A percentile compares a stretch with the other conserved stretches of the same genome.
These are phyloP conservation scores for Lagenorhynchus albirostris DNA, from an alignment of 2,113 vertebrate species.

Conservation along the genomic window DNA sequence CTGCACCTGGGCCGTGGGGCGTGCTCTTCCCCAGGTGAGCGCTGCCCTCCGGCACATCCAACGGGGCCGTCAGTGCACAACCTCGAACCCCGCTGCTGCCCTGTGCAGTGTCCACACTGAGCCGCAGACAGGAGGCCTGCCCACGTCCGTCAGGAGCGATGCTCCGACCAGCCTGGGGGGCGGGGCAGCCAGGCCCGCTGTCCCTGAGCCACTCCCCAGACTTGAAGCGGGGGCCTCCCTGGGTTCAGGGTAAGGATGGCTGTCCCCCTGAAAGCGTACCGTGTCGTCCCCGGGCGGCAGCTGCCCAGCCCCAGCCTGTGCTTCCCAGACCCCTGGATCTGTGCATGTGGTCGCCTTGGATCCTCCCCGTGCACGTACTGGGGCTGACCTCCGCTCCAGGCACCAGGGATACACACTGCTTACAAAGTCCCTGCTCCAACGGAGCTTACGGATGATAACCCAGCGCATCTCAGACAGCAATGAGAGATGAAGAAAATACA, in stretches of 20 bases:
- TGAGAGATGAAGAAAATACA: rapidly evolving
- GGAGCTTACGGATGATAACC: rapidly evolving
- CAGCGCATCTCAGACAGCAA: too few relatives aligned
- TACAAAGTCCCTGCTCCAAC: too few relatives aligned
- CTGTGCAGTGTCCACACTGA: not conserved
- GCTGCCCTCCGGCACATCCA: rapidly evolving
- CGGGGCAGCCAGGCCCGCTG: not conserved
- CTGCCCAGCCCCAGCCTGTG: too few relatives aligned
- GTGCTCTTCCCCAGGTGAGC: not conserved
- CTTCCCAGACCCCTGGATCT: too few relatives aligned
- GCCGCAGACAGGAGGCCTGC: rapidly evolving
- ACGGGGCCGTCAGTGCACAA: rapidly evolving
- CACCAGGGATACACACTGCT: rapidly evolving
- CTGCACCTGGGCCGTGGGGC: rapidly evolving
- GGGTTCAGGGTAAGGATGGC: not conserved
- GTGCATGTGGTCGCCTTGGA: rapidly evolving
- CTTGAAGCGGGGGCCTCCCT: not conserved
- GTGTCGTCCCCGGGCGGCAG: rapidly evolving
- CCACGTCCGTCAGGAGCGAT: not conserved
- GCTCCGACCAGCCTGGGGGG: rapidly evolving
- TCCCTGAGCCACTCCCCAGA: not conserved
- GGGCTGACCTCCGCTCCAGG: not conserved
- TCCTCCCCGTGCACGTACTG: rapidly evolving
- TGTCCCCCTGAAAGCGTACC: rapidly evolving
- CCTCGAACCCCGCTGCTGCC: not conserved